Percentiles rank a stretch among this genome's conserved stretches.
Conservation (phyloP, 2,113 vertebrate genomes). For the Delphinapterus leucas region DNA sequence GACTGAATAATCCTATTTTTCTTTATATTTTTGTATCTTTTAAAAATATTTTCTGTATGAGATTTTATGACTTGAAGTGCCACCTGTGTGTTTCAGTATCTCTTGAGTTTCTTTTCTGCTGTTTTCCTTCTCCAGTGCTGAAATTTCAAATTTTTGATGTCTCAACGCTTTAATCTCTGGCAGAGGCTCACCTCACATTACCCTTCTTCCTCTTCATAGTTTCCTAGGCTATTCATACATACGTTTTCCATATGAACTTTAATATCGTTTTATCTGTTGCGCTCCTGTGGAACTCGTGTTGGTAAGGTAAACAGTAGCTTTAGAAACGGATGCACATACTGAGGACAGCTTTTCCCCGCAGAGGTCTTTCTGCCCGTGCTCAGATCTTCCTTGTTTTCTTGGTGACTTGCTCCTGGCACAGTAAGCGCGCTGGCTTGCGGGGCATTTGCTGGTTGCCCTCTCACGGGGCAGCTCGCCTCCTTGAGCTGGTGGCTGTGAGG, state of each 20-base stretch:
- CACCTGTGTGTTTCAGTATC: neutral
- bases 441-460: neutral
- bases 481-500: neutral
- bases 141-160: neutral
- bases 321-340: fast-evolving
- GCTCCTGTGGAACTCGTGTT: neutral
- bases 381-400: neutral
- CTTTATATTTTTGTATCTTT: neutral
- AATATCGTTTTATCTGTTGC: too few species aligned
- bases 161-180: neutral
- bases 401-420: neutral
- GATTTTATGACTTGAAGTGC: neutral
- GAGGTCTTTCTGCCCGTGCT: neutral
- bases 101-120: neutral
- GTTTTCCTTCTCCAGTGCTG: neutral
- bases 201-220: neutral
- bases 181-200: neutral
- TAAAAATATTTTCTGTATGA: neutral
- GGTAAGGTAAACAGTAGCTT: neutral
- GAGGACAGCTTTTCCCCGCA: neutral
- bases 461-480: neutral
- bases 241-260: neutral
- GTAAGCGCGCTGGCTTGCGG: neutral
- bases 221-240: neutral
- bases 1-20: neutral